Conservation (phyloP, 1,140 invertebrate genomes). For the Cydia amplana region DNA sequence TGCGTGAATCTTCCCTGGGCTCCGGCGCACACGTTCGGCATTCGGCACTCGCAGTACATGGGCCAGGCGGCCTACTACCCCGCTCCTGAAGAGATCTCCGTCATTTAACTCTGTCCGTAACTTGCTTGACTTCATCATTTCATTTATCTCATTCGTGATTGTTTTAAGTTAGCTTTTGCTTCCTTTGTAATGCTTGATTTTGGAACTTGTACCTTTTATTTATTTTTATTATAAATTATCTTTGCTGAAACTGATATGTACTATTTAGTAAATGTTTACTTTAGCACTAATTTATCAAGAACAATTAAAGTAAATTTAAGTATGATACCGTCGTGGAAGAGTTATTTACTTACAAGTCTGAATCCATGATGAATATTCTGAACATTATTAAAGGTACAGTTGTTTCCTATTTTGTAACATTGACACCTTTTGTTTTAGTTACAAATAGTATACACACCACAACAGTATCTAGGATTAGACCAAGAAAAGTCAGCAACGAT, state of each 20-base stretch:
- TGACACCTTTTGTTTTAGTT: not conserved
- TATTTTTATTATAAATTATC: not conserved
- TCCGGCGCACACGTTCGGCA: constrained; percentile 87
- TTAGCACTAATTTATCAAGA: not conserved
- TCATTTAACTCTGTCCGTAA: constrained; percentile 62
- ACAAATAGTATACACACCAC: not conserved
- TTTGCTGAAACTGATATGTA: not conserved
- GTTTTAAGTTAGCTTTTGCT: not conserved
- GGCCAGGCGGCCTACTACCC: constrained; percentile 70
- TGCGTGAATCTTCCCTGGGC: constrained; percentile 76
- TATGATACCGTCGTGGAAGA: not conserved
- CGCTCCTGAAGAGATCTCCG: constrained; percentile 64
- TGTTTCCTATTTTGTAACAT: not conserved
- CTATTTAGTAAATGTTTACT: not conserved
- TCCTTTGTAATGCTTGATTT: not conserved
- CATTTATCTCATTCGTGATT: too few relatives aligned
- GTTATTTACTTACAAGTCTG: constrained; percentile 12
- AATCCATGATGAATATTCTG: not conserved
- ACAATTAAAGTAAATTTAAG: constrained; percentile 3
- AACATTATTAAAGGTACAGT: constrained; percentile 11
- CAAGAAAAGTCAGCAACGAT: too few relatives aligned
- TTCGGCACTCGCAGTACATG: constrained; percentile 86
- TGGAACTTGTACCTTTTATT: not conserved
- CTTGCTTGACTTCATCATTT: constrained; percentile 46
- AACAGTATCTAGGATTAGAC: too few relatives aligned